Evolutionary conservation across 2,888 invertebrate genomes (phyloP).

Genomic region (Panopea generosa): DNA sequence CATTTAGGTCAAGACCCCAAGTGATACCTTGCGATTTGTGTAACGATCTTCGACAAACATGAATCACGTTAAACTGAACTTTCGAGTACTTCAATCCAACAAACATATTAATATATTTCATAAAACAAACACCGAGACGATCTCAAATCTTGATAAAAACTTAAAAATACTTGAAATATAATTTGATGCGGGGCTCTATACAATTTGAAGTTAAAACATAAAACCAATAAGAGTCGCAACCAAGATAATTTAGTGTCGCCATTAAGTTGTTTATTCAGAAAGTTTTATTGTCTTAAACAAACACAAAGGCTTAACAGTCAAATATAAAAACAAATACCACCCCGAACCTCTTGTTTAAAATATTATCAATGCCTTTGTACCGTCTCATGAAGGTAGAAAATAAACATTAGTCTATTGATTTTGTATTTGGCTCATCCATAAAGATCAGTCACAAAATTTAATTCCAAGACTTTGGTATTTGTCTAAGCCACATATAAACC

Average conservation of each 20-base stretch:
- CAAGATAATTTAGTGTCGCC: slow-evolving; percentile 39
- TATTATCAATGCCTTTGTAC: slow-evolving; percentile 59
- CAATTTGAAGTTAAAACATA: slow-evolving; percentile 25
- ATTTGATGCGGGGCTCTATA: slow-evolving; percentile 26
- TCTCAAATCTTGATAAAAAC: slow-evolving; percentile 17
- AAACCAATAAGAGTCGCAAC: slow-evolving; percentile 28
- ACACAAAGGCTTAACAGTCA: slow-evolving; percentile 58
- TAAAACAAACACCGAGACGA: slow-evolving; percentile 32
- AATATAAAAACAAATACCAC: slow-evolving; percentile 65
- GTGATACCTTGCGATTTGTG: slow-evolving; percentile 14
- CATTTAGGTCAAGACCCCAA: neutral
- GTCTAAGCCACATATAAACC: slow-evolving; percentile 42
- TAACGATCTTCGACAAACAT: slow-evolving; percentile 24
- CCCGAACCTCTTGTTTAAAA: slow-evolving; percentile 35
- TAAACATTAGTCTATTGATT: slow-evolving; percentile 69
- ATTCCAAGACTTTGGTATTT: slow-evolving; percentile 48
- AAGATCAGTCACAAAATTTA: slow-evolving; percentile 58
- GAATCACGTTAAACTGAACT: neutral
- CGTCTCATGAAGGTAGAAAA: slow-evolving; percentile 57
- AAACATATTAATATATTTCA: slow-evolving; percentile 54
- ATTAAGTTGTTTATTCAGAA: slow-evolving; percentile 54
- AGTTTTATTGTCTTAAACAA: slow-evolving; percentile 62
- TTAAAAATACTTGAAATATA: slow-evolving; percentile 27
- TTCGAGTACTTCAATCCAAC: slow-evolving; percentile 8
- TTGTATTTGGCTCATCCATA: slow-evolving; percentile 48